These are phyloP conservation scores for Marisa cornuarietis DNA, from an alignment of 1,140 invertebrate species.

Conservation along the genomic window DNA sequence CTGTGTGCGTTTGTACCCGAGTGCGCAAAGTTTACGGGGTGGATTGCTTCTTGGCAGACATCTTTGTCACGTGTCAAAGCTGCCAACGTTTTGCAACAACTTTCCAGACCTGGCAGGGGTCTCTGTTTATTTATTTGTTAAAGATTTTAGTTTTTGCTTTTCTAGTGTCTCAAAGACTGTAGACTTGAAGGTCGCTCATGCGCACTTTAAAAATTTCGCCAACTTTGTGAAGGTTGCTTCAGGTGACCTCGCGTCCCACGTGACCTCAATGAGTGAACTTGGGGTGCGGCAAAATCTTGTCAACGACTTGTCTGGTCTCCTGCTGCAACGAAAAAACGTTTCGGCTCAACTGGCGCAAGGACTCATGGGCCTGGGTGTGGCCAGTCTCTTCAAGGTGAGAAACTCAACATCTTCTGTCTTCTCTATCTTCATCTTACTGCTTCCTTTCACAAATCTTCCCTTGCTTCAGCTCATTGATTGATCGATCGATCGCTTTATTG, in stretches of 20 bases:
- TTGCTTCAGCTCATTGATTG: too few species aligned
- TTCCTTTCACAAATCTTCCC: too few species aligned
- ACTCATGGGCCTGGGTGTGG: constrained; percentile 22
- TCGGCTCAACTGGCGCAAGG: constrained; percentile 24
- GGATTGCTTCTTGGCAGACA: too few species aligned
- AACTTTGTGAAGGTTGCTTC: constrained; percentile 12
- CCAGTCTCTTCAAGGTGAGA: constrained; percentile 19
- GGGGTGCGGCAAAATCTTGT: constrained; percentile 35
- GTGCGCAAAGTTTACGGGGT: background rate
- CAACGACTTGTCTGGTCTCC: constrained; percentile 32
- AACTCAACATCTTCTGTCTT: too few species aligned
- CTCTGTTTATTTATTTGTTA: background rate
- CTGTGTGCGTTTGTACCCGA: background rate
- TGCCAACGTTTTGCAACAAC: too few species aligned
- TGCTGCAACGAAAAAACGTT: constrained; percentile 26
- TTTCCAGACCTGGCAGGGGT: background rate
- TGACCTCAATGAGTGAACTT: constrained; percentile 37
- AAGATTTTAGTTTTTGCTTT: background rate
- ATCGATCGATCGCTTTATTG: too few species aligned
- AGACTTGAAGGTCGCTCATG: background rate
- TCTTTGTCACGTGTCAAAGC: background rate
- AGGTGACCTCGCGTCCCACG: constrained; percentile 7
- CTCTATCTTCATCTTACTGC: too few species aligned
- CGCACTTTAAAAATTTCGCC: background rate
- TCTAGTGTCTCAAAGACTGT: background rate